Evolutionary conservation across 2,113 vertebrate genomes (phyloP), one percentile per base, ranked within the genome.

Genomic region (Craseonycteris thonglongyai): DNA sequence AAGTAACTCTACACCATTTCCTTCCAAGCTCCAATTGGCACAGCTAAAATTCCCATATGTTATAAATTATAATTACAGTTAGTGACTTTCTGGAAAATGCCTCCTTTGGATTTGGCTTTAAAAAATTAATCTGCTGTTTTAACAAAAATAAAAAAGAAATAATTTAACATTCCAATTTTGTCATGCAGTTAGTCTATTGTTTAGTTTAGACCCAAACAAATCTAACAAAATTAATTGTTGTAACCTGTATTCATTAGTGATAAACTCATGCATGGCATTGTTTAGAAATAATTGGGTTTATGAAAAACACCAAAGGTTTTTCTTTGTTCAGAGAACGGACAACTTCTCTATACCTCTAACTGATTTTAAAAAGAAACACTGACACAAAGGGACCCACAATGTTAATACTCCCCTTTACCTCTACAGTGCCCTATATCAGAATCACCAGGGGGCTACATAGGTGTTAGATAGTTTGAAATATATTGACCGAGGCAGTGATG

Each of bases 1-100:
- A 69, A 84, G 91, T 16, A 69, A 83, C 79, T 95, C 28, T 54
- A 56, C 22, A 51, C 54, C 33, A 33, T 89, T 96, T 97, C 47
- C 45, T 94, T 95, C 16, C 81, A 92, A 63, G 92, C 18, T 87
- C 63, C 87, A 96, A 22, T 71, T 96, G 95, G 75, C 59, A 95
- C 91, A 68, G 90, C 85, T 79, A 87, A 45, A 96, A 81, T 89
- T 95, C 24, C 66, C 90, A 19, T 71, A 63, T 16, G 16, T 95
- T 59, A 45, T 49, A 76, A 76, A 24, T 91, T 97, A 82, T 82
- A 90, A 74, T 68, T 86, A 79, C 19, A 69, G 21, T 45, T 26
- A 68, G 33, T 94, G 95, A 75, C 92, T 95, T 95, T 95, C 76
- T 94, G 49, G 84, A 96, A 97, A 96, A 94, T 69, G 22, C 93